Base-by-base conservation (phyloP, 2,797 vertebrate species). In the Kryptolebias ocellatus region DNA sequence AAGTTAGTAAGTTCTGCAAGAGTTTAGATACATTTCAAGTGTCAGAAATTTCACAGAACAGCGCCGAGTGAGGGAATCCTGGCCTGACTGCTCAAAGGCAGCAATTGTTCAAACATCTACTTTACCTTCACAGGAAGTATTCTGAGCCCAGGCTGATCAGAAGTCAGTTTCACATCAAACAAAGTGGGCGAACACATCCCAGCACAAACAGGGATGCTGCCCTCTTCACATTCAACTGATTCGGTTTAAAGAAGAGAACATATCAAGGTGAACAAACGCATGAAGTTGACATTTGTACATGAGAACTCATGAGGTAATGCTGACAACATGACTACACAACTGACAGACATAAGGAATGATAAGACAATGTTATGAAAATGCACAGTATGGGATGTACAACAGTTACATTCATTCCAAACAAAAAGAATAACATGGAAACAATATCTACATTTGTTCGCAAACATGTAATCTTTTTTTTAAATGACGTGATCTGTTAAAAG, bases 11-110 rank as follows among this genome's bases (percentile, higher is more conserved):
- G 74, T 66, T 89, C 76, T 77, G 62, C 50, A 67, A 78, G 81
- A 87, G 76, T 81, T 82, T 74, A 74, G 61, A 88, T 89, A 92
- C 90, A 92, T 90, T 90, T 91, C 86, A 90, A 87, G 87, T 89
- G 89, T 91, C 90, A 88, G 75, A 55, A 60, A 60, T 81, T 75
- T 86, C 76, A 86, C 83, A 85, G 77, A 86, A 76, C 76, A 81
- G 77, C 55, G 14, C 75, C 51, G 67, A 72, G 72, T 49, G 34
- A 78, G 74, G 64, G 67, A 78, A 74, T 85, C 69, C 57, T 65
- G 64, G 67, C 73, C 64, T 65, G 79, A 77, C 64, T 45, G 31
- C n/a, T 56, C 24, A 61, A 83, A 64, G 64, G 53, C 70, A 60
- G 62, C 61, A 53, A 64, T 76, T 83, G 85, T 90, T 90, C 72